Evolutionary conservation across 2,888 invertebrate genomes (phyloP).

Genomic region (Vanessa cardui): DNA sequence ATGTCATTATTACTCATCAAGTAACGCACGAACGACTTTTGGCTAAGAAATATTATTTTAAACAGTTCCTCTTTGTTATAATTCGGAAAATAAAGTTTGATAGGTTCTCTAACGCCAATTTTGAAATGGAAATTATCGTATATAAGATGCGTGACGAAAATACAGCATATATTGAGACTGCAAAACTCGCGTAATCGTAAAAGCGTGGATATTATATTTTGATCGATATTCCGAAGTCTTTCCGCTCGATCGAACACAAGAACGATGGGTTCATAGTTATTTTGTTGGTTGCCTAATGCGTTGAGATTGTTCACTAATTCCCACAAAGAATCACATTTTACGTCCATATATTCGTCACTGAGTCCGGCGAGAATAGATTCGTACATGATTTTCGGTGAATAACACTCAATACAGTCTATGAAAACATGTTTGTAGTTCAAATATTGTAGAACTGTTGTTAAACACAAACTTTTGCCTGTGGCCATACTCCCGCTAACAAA

Average conservation of each 20-base stretch:
- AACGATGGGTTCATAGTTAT: constrained; percentile 76
- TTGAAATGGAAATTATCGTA: constrained; percentile 91
- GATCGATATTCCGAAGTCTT: constrained; percentile 88
- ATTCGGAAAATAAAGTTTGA: constrained; percentile 90
- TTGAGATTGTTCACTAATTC: constrained; percentile 84
- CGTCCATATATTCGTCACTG: constrained; percentile 60
- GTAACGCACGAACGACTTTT: constrained; percentile 61
- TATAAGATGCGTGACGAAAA: constrained; percentile 89
- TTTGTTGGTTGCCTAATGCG: constrained; percentile 52
- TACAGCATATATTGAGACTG: constrained; percentile 86
- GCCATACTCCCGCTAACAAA: constrained; percentile 93
- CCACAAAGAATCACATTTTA: constrained; percentile 86
- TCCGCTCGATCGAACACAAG: constrained; percentile 92
- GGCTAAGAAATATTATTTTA: constrained; percentile 70
- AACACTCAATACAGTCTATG: constrained; percentile 92
- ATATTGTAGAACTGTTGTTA: constrained; percentile 83
- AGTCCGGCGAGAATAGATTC: constrained; percentile 88
- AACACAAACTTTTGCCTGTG: constrained; percentile 91
- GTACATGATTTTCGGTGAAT: constrained; percentile 88
- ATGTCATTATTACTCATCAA: constrained; percentile 57
- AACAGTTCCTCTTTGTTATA: constrained; percentile 88
- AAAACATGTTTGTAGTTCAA: constrained; percentile 84
- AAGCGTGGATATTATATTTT: constrained; percentile 87
- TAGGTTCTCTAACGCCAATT: constrained; percentile 87
- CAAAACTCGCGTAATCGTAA: constrained; percentile 89